A percentile compares a stretch with the other conserved stretches of the same genome.
phyloP scores from a whole-genome alignment of 2,113 vertebrate genomes.

The Acinonyx jubatus region DNA sequence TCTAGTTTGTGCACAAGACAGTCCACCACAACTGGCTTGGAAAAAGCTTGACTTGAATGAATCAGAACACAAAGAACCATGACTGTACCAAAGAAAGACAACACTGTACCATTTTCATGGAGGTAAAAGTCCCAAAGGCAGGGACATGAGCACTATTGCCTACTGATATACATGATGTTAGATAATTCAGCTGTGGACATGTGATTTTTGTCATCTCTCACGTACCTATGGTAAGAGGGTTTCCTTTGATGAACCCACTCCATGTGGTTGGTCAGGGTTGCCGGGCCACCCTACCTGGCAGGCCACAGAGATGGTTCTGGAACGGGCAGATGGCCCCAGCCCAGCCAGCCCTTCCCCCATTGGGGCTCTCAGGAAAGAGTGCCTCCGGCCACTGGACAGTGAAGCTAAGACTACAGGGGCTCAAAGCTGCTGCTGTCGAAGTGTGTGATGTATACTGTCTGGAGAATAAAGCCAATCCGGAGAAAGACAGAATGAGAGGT shows the following conservation, averaged over 20 bases:
- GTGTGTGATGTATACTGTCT: background rate
- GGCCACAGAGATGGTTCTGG: background rate
- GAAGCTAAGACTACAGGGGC: background rate
- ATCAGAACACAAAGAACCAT: background rate
- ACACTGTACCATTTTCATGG: background rate
- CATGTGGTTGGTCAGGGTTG: background rate
- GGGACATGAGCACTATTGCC: background rate
- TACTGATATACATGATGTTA: background rate
- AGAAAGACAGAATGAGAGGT: background rate
- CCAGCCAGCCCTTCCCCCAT: background rate
- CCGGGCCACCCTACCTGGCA: background rate
- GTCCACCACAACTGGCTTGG: background rate
- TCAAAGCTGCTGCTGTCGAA: background rate
- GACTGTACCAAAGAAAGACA: background rate
- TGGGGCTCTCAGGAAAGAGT: background rate
- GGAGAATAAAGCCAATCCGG: background rate
- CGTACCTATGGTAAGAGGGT: background rate
- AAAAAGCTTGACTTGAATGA: background rate
- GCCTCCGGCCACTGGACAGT: no score
- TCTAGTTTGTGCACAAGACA: background rate
- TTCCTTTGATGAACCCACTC: background rate
- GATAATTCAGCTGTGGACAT: background rate
- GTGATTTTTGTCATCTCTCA: background rate
- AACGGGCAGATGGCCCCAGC: background rate
- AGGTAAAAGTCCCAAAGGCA: background rate